Percentiles rank a stretch among this genome's conserved stretches.
These are phyloP conservation scores for Trichopria drosophilae DNA, from an alignment of 2,888 invertebrate genomes.

Conservation along the genomic window DNA sequence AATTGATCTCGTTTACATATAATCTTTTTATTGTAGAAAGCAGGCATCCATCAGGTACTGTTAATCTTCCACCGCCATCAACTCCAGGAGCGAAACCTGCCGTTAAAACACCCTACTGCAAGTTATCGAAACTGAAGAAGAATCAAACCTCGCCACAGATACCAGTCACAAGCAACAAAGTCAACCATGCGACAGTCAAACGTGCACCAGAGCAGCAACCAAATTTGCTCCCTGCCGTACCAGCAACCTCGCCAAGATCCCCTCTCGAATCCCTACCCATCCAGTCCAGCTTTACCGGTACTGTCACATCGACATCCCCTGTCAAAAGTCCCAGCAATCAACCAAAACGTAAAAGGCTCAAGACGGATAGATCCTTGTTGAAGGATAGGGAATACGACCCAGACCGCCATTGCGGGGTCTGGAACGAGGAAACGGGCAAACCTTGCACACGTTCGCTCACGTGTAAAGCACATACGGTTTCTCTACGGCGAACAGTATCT, in stretches of 20 bases:
- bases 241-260: slow-evolving; percentile 50
- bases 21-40: slow-evolving; percentile 45
- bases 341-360: slow-evolving; percentile 53
- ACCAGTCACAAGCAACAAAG: slow-evolving; percentile 27
- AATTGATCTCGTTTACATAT: background rate
- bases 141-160: slow-evolving; percentile 42
- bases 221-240: slow-evolving; percentile 40
- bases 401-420: slow-evolving; percentile 81
- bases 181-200: slow-evolving; percentile 48
- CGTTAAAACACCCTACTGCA: slow-evolving; percentile 54
- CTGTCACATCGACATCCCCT: slow-evolving; percentile 42
- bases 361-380: slow-evolving; percentile 53
- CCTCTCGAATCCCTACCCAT: slow-evolving; percentile 49
- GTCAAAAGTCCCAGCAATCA: slow-evolving; percentile 51
- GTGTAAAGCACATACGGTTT: slow-evolving; percentile 70
- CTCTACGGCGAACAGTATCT: slow-evolving; percentile 69
- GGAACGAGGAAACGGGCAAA: slow-evolving; percentile 68
- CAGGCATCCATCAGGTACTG: slow-evolving; percentile 53
- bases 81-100: slow-evolving; percentile 47
- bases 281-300: slow-evolving; percentile 34
- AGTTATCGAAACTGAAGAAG: slow-evolving; percentile 54
- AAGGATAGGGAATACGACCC: slow-evolving; percentile 75
- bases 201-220: slow-evolving; percentile 41
- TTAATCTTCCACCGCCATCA: slow-evolving; percentile 51
- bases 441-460: slow-evolving; percentile 81